Evolutionary conservation across 2,113 vertebrate species (phyloP), one percentile per base, ranked within the genome.

Genomic region (Bujurquina vittata): DNA sequence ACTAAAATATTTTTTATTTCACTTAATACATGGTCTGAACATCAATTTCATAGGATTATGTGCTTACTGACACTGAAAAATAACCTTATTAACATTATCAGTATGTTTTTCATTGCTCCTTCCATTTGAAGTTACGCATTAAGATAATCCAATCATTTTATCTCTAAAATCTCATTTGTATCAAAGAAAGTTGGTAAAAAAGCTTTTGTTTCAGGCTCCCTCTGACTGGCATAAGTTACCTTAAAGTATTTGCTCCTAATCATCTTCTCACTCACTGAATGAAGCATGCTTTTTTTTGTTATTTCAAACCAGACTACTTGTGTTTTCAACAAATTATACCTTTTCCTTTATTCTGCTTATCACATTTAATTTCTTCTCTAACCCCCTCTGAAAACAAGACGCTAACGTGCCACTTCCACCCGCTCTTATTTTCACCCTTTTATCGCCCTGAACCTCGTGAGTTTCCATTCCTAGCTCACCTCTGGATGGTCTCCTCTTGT

Each of bases 401-500:
- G 46, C 4, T 49, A 49, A 49, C 14, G 6, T 52, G 26, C 33
- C 31, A 52, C 29, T 72, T 52, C 0, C 43, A 52, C 18, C 49
- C 23, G 52, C 18, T 20, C 18, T 55, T 4, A 4, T 10, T 55
- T n/a, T 72, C 43, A 31, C 26, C 31, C 43, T 72, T 72, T 52
- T 14, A 72, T 33, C 26, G 26, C n/a, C 20, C 26, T 0, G 46
- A 72, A 33, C 46, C 2, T 72, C 46, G 4, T 72, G 5, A 35
- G 22, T 52, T 57, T 20, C 76, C 69, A 26, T 61, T 57, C 74
- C 7, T 3, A 1, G 7, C 93, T 94, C 76, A 98, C 97, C 97
- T 97, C 90, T 97, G 97, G 81, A 98, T 94, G 14, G 97, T 97
- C 92, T 98, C 97, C 82, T 98, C 97, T 84, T 98, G 97, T 73